Conservation (phyloP, 2,113 vertebrate genomes). For the Bufo gargarizans region DNA sequence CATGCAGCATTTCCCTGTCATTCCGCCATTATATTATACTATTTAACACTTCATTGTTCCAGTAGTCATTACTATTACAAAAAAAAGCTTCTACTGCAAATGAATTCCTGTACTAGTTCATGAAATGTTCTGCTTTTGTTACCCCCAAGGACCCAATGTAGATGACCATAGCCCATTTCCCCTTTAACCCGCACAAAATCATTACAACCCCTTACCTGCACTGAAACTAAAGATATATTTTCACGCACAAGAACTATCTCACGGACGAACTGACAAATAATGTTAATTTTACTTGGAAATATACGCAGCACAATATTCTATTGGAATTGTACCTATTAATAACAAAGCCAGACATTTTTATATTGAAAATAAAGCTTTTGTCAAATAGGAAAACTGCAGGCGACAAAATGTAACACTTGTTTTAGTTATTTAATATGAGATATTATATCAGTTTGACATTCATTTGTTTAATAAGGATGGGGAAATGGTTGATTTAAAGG, state of each 20-base stretch:
- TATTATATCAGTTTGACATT: conserved; percentile 74
- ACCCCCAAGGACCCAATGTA: neutral
- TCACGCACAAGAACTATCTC: conserved; percentile 19
- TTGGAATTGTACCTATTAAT: conserved; percentile 58
- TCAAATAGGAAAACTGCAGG: conserved; percentile 73
- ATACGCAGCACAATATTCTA: conserved; percentile 50
- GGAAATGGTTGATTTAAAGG: conserved; percentile 69
- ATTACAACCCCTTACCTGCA: conserved; percentile 3
- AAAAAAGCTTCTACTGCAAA: too few species aligned
- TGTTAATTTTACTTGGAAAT: conserved; percentile 59
- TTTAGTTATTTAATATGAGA: conserved; percentile 78
- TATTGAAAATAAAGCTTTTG: conserved; percentile 72
- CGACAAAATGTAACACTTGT: conserved; percentile 75
- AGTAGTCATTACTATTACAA: too few species aligned
- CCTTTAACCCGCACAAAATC: neutral
- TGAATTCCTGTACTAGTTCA: too few species aligned
- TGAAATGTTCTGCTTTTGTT: too few species aligned
- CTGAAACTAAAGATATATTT: neutral
- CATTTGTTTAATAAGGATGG: conserved; percentile 77
- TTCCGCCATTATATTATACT: too few species aligned
- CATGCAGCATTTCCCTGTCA: too few species aligned
- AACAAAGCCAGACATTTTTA: conserved; percentile 67
- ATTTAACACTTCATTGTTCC: too few species aligned
- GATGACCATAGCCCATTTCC: neutral
- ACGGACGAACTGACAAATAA: conserved; percentile 56